phyloP scores from a whole-genome alignment of 1,140 invertebrate species.

The Drosophila arawakana region DNA sequence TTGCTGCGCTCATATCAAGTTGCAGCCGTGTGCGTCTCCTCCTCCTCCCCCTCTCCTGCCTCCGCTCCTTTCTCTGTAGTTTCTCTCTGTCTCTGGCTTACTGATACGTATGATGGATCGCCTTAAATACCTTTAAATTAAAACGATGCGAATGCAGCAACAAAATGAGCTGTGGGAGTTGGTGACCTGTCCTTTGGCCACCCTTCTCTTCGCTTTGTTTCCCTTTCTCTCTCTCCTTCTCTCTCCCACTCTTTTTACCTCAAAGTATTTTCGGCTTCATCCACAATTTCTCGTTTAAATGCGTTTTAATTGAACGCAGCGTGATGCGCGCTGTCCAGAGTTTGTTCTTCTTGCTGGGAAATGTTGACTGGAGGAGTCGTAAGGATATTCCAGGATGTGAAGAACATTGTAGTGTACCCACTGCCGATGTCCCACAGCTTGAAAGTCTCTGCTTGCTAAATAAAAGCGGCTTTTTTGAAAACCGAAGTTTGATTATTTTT shows the following conservation, averaged over 20 bases:
- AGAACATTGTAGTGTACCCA: background rate
- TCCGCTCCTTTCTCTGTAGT: conserved; percentile 4
- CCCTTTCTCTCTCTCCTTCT: too few species aligned
- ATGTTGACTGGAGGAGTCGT: background rate
- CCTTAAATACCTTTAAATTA: conserved; percentile 84
- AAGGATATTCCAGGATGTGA: background rate
- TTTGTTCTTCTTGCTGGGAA: background rate
- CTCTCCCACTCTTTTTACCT: background rate
- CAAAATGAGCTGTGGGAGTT: conserved; percentile 71
- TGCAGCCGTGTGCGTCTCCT: conserved; percentile 58
- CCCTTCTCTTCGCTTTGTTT: too few species aligned
- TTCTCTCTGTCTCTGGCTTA: conserved; percentile 42
- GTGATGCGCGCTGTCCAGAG: conserved; percentile 26
- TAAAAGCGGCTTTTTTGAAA: too few species aligned
- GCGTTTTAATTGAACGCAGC: conserved; percentile 77
- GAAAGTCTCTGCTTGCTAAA: too few species aligned
- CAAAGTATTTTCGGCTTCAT: conserved; percentile 24
- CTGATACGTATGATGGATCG: conserved; percentile 84
- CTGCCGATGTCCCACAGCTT: too few species aligned
- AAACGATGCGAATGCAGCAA: conserved; percentile 60
- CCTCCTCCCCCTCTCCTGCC: background rate
- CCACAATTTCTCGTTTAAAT: conserved; percentile 55
- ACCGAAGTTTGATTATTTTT: too few species aligned
- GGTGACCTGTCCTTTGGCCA: background rate
- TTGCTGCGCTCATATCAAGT: conserved; percentile 84